Conservation (phyloP, 2,113 vertebrate species). For the Propithecus coquereli region DNA sequence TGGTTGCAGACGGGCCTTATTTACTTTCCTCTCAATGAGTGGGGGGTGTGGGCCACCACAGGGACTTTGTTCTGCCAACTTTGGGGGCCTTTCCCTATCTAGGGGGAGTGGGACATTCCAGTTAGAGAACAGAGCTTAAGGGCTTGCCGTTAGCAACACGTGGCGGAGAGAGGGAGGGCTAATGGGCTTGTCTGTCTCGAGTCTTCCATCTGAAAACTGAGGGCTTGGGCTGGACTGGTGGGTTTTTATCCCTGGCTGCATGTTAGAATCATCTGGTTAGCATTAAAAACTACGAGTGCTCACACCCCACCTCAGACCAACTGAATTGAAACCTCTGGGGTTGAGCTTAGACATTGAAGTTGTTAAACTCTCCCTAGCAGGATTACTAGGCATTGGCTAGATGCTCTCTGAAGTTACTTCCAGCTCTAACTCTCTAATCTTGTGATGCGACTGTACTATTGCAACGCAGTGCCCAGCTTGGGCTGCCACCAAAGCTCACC, state of each 20-base stretch:
- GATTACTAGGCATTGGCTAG: background rate
- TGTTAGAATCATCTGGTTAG: too few relatives aligned
- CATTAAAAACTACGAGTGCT: background rate
- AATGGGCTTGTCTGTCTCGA: rapidly evolving
- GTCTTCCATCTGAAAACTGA: background rate
- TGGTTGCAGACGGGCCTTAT: background rate
- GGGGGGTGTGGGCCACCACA: rapidly evolving
- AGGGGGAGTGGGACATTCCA: background rate
- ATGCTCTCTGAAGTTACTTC: background rate
- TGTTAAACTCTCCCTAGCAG: background rate
- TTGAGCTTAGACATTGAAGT: background rate
- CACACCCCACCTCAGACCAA: too few relatives aligned
- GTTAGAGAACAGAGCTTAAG: background rate
- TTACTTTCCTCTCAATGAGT: background rate
- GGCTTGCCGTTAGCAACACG: background rate
- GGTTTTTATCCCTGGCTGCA: background rate
- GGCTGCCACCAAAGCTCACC: too few relatives aligned
- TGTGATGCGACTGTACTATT: too few relatives aligned
- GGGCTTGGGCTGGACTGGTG: background rate
- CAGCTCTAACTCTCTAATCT: background rate
- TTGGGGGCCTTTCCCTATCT: background rate
- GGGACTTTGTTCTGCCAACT: background rate
- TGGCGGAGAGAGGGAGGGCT: rapidly evolving
- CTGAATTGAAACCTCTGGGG: background rate
- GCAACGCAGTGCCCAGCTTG: too few relatives aligned